These are phyloP conservation scores for Aricia agestis DNA, from an alignment of 1,140 invertebrate species.

Conservation along the genomic window DNA sequence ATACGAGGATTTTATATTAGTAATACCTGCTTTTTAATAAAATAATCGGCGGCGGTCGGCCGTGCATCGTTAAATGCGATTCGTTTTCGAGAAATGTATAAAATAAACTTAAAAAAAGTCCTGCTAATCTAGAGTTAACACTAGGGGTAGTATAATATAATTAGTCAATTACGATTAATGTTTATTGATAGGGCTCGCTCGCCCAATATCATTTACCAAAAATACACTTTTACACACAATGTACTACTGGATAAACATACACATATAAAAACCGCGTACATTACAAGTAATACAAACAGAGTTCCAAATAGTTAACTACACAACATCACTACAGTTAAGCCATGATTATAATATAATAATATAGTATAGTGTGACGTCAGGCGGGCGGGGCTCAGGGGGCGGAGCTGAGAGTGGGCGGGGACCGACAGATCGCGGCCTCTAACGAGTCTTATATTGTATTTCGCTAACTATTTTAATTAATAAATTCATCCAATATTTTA, in stretches of 20 bases:
- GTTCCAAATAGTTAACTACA: constrained; percentile 70
- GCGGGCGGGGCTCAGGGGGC: constrained; percentile 7
- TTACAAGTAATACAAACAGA: constrained; percentile 74
- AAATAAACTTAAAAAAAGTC: constrained; percentile 62
- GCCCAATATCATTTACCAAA: constrained; percentile 59
- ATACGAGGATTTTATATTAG: constrained; percentile 73
- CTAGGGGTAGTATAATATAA: constrained; percentile 76
- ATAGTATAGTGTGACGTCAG: constrained; percentile 14
- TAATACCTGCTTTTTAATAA: constrained; percentile 75
- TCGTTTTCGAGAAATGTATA: constrained; percentile 48
- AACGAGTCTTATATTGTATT: constrained; percentile 75
- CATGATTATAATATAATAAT: constrained; percentile 69
- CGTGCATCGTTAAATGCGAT: constrained; percentile 60
- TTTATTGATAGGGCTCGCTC: constrained; percentile 56
- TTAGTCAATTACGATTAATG: constrained; percentile 78
- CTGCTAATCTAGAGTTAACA: constrained; percentile 68
- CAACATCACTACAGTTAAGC: constrained; percentile 74
- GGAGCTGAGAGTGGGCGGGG: constrained; percentile 19
- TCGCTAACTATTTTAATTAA: constrained; percentile 76
- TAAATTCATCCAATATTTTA: constrained; percentile 76
- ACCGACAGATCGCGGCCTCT: constrained; percentile 68
- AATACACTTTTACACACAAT: constrained; percentile 73
- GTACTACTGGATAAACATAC: constrained; percentile 74
- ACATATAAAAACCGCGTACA: constrained; percentile 75
- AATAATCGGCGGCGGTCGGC: constrained; percentile 56